Conservation (phyloP, 1,140 invertebrate species). For the Chironomus tepperi region DNA sequence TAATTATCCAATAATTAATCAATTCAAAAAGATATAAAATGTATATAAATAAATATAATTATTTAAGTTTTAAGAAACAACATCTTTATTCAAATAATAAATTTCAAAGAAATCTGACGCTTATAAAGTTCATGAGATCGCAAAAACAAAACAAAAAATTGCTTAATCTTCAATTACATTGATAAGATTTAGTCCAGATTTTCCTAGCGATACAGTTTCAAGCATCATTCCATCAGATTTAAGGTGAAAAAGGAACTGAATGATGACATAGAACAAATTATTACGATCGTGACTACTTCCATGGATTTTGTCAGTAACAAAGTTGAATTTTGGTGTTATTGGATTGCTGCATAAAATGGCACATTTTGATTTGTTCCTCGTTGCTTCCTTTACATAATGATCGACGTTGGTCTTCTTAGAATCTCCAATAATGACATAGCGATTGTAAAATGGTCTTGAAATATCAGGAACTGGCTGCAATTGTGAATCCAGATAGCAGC, state of each 20-base stretch:
- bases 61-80: too few relatives aligned
- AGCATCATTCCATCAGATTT: conserved; percentile 62
- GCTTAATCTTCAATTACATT: conserved; percentile 57
- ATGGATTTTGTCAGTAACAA: conserved; percentile 39
- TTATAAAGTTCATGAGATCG: not conserved
- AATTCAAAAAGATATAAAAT: too few relatives aligned
- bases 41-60: too few relatives aligned
- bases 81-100: too few relatives aligned
- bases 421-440: conserved; percentile 36
- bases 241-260: conserved; percentile 69
- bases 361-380: conserved; percentile 34
- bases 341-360: conserved; percentile 35
- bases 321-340: conserved; percentile 38
- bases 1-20: too few relatives aligned
- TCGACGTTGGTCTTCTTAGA: conserved; percentile 42
- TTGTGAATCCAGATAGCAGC: conserved; percentile 71
- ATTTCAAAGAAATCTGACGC: too few relatives aligned
- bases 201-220: conserved; percentile 66
- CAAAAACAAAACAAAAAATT: not conserved
- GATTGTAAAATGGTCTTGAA: conserved; percentile 63
- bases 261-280: conserved; percentile 70
- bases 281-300: conserved; percentile 58
- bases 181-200: conserved; percentile 67
- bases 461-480: conserved; percentile 63
- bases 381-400: conserved; percentile 34